These are phyloP conservation scores for Formica selysi DNA, from an alignment of 1,140 invertebrate genomes.

Conservation along the genomic window DNA sequence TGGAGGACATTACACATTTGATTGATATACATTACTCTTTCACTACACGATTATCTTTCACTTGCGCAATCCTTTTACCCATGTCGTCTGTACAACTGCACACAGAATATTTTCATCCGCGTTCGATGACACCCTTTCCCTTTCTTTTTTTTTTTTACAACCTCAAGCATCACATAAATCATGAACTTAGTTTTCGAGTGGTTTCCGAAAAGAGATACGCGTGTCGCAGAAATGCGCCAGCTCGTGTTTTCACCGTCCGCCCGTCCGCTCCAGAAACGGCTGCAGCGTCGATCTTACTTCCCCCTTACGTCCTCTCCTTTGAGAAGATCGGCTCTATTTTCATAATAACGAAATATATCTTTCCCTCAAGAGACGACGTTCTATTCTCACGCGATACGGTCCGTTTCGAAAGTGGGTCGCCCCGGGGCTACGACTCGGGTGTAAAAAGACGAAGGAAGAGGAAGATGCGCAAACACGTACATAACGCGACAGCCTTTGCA, in stretches of 20 bases:
- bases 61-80: not conserved
- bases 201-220: conserved; percentile 42
- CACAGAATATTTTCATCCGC: not conserved
- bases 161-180: conserved; percentile 55
- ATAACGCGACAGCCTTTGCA: not conserved
- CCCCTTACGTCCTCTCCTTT: not conserved
- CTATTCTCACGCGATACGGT: conserved; percentile 18
- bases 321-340: conserved; percentile 48
- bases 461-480: conserved; percentile 48
- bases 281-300: conserved; percentile 52
- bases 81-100: not conserved
- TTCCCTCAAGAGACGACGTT: conserved; percentile 37
- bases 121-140: not conserved
- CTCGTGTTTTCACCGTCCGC: conserved; percentile 50
- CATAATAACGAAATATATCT: conserved; percentile 57
- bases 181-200: conserved; percentile 47
- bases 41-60: conserved; percentile 1
- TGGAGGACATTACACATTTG: not conserved
- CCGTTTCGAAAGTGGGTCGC: conserved; percentile 60
- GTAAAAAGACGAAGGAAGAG: conserved; percentile 51
- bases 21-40: not conserved
- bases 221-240: conserved; percentile 17
- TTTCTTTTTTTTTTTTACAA: conserved; percentile 17
- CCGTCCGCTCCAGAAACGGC: conserved; percentile 10
- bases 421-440: conserved; percentile 10